Evolutionary conservation across 2,888 invertebrate genomes (phyloP).

Genomic region (Drosophila meridiana): DNA sequence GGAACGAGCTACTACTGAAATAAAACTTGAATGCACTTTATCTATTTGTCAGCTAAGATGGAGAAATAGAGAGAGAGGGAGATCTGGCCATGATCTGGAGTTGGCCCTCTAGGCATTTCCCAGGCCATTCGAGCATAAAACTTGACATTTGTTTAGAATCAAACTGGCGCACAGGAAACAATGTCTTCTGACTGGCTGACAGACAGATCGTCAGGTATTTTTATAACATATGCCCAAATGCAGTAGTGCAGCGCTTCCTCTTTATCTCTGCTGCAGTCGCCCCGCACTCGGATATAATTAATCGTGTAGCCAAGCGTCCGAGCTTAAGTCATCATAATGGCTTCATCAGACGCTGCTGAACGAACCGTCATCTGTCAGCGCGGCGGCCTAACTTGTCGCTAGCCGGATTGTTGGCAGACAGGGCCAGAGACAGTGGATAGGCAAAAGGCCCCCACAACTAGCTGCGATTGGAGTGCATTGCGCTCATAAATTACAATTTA

Average conservation of each 20-base stretch:
- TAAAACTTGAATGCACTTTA: constrained; percentile 64
- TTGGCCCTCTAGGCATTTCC: constrained; percentile 48
- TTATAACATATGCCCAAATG: constrained; percentile 49
- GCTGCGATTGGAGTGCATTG: constrained; percentile 47
- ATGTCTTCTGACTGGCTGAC: constrained; percentile 42
- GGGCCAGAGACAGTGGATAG: not conserved
- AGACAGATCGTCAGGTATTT: constrained; percentile 69
- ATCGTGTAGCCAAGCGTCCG: constrained; percentile 51
- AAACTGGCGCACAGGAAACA: constrained; percentile 63
- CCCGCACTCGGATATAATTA: constrained; percentile 65
- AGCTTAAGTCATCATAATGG: constrained; percentile 72
- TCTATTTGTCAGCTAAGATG: constrained; percentile 71
- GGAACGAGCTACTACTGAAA: constrained; percentile 25
- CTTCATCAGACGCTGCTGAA: constrained; percentile 57
- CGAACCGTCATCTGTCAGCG: constrained; percentile 76
- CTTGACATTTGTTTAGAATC: constrained; percentile 56
- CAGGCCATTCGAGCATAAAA: constrained; percentile 76
- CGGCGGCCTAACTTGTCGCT: constrained; percentile 60
- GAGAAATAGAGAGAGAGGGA: not conserved
- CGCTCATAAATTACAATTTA: constrained; percentile 78
- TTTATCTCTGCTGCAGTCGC: not conserved
- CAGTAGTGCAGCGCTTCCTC: constrained; percentile 5
- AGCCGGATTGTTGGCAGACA: constrained; percentile 30
- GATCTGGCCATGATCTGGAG: constrained; percentile 2
- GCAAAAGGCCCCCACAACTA: constrained; percentile 4